Evolutionary conservation across 1,140 invertebrate genomes (phyloP).

Genomic region (Aphelenchoides besseyi): DNA sequence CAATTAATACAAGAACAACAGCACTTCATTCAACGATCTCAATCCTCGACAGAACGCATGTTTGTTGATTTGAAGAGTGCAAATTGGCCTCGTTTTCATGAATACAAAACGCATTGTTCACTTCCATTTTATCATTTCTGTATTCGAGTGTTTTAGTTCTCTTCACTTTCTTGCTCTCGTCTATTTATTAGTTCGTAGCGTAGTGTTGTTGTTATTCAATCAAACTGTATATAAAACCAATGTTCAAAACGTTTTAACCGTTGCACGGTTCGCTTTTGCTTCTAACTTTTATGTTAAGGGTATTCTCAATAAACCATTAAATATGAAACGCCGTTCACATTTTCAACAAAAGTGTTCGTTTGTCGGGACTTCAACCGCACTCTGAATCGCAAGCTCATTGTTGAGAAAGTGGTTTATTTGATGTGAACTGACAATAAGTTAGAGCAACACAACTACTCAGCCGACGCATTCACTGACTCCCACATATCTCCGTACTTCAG

Average conservation of each 20-base stretch:
- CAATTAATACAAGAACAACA: neutral
- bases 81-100: neutral
- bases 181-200: neutral
- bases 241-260: no score
- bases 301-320: neutral
- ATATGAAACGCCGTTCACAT: neutral
- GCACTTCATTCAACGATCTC: neutral
- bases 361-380: no score
- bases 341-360: no score
- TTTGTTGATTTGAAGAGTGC: neutral
- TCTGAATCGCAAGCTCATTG: no score
- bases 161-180: neutral
- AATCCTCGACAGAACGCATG: neutral
- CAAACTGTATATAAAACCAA: no score
- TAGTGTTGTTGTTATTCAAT: no score
- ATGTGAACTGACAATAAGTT: neutral
- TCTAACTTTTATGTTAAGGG: neutral
- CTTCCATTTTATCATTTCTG: no score
- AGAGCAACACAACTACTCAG: neutral
- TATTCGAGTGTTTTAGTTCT: no score
- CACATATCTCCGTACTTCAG: constrained; percentile 59
- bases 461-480: constrained; percentile 31
- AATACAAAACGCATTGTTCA: no score
- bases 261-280: no score
- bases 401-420: neutral